These are phyloP conservation scores for Hypocryptadius cinnamomeus DNA, from an alignment of 2,113 vertebrate species.

Conservation along the genomic window DNA sequence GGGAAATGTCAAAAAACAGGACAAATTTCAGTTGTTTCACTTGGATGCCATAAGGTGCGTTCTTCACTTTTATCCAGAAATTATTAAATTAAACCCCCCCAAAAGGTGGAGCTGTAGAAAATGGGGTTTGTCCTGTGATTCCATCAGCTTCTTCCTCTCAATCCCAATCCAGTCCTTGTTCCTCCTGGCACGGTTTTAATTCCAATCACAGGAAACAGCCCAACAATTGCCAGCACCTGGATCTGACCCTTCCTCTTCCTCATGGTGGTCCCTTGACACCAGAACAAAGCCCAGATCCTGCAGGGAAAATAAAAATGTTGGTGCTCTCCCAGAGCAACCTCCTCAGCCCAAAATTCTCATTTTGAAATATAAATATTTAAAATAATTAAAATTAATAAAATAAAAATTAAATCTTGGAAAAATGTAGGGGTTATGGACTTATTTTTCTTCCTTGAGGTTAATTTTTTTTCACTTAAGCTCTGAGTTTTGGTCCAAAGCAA, in stretches of 20 bases:
- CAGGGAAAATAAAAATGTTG: fast-evolving
- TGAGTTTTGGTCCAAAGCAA: not conserved
- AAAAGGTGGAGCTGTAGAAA: not conserved
- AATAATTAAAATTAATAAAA: too few species aligned
- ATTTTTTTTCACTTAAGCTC: fast-evolving
- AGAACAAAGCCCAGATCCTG: not conserved
- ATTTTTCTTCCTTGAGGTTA: not conserved
- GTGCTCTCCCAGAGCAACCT: not conserved
- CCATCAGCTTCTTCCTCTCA: not conserved
- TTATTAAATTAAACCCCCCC: not conserved
- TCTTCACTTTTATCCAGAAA: not conserved
- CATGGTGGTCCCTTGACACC: not conserved
- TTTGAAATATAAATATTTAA: not conserved
- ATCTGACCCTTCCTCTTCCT: not conserved
- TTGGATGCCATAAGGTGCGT: not conserved
- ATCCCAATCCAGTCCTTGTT: not conserved
- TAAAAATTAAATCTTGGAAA: not conserved
- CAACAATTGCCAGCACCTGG: not conserved
- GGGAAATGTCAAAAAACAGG: not conserved
- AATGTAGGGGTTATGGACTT: not conserved
- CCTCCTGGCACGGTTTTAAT: not conserved
- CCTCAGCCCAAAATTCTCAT: fast-evolving
- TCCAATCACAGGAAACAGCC: not conserved
- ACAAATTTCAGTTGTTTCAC: not conserved
- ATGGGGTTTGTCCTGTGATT: not conserved